phyloP scores from a whole-genome alignment of 1,140 invertebrate species.

The Nephila pilipes region DNA sequence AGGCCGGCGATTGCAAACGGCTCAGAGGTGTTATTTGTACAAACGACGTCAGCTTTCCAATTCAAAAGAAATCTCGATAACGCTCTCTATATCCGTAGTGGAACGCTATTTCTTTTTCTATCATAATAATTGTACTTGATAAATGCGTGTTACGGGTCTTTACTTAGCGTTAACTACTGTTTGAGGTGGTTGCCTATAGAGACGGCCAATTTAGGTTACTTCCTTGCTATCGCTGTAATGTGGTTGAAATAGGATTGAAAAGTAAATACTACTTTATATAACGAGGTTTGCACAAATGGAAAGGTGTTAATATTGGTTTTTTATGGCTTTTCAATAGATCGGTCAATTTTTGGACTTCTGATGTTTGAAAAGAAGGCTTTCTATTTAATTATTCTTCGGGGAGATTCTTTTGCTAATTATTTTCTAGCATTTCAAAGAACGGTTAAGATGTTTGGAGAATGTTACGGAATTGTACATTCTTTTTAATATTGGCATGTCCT shows the following conservation, averaged over 20 bases:
- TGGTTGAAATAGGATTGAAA: slow-evolving; percentile 54
- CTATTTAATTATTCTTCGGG: background rate
- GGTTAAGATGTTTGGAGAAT: too few species aligned
- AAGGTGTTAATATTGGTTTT: slow-evolving; percentile 17
- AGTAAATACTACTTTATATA: slow-evolving; percentile 68
- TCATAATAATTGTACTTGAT: slow-evolving; percentile 33
- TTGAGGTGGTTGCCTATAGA: slow-evolving; percentile 65
- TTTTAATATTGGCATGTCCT: too few species aligned
- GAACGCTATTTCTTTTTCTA: slow-evolving; percentile 55
- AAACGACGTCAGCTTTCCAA: slow-evolving; percentile 38
- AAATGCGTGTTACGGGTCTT: slow-evolving; percentile 42
- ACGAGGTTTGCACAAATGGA: slow-evolving; percentile 42
- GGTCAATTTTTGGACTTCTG: background rate
- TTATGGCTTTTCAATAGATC: too few species aligned
- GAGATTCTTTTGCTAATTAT: too few species aligned
- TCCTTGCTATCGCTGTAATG: slow-evolving; percentile 4
- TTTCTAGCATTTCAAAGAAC: too few species aligned
- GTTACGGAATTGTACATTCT: too few species aligned
- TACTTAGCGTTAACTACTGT: slow-evolving; percentile 67
- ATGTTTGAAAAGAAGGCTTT: too few species aligned
- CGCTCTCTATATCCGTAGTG: slow-evolving; percentile 23
- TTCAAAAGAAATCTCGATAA: slow-evolving; percentile 60
- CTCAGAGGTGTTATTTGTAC: slow-evolving; percentile 66
- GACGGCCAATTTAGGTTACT: slow-evolving; percentile 62
- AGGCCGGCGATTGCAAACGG: slow-evolving; percentile 14